Base-by-base conservation (phyloP, 2,113 vertebrate genomes). In the Camelus dromedarius region DNA sequence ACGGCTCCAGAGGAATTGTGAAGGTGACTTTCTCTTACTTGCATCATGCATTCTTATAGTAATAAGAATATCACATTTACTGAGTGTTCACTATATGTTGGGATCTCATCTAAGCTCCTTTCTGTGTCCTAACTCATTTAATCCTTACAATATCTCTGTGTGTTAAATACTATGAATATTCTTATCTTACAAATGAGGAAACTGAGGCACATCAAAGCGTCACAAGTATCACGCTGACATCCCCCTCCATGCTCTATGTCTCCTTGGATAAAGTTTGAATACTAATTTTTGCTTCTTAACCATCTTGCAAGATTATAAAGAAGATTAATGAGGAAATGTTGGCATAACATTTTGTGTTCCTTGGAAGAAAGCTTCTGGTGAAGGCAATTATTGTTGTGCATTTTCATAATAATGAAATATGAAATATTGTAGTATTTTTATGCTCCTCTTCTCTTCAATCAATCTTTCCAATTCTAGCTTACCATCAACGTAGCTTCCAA, bases 341-440 rank as follows among this genome's bases (percentile, higher is more conserved):
- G 97, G 86, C 83, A 95, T 89, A 87, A 95, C 79, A 96, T 91
- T 97, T 92, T 86, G 83, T 90, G 11, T 92, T 96, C 48, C 48
- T 77, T 94, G 75, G 91, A 95, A 96, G 83, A 95, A 97, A 96
- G 42, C 80, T 22, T 90, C 93, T 95, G 60, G 87, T 88, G 97
- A 97, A 96, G 93, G 90, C n/a, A 93, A 85, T 97, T 93, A 95
- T 75, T 91, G 24, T 86, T 84, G 79, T 93, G 58, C 30, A 90
- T 93, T 98, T 97, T 97, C 89, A 76, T 91, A 94, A 96, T 83
- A 97, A 96, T 93, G 73, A 96, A 94, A 82, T 92, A 96, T 76
- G 85, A 97, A 93, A 90, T 93, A 95, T 56, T 18, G 6, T 26
- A 56, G 64, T 95, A 88, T 96, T 93, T 95, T 96, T 89, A 83